Conservation (phyloP, 2,113 vertebrate species). For the Lophotis ruficrista region DNA sequence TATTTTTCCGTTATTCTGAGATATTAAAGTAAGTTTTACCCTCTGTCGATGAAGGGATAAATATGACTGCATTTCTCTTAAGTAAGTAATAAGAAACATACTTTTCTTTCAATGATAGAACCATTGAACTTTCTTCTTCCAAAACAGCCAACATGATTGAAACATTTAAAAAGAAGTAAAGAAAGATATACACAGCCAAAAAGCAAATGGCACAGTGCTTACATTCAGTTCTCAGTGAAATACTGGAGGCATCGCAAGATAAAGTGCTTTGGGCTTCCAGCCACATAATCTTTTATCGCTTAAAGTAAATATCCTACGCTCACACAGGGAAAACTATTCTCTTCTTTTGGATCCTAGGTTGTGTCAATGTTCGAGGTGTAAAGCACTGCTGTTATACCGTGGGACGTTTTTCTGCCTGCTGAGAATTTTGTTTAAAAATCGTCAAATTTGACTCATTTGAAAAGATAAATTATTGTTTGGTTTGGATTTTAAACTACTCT, state of each 20-base stretch:
- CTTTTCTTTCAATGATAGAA: conserved; percentile 33
- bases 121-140: conserved; percentile 21
- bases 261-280: conserved; percentile 67
- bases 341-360: background rate
- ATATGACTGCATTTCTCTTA: background rate
- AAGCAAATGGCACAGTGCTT: conserved; percentile 53
- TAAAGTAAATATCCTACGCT: conserved; percentile 53
- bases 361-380: background rate
- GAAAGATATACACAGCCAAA: conserved; percentile 20
- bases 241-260: conserved; percentile 38
- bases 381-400: background rate
- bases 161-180: conserved; percentile 13
- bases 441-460: background rate
- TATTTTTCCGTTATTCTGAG: background rate
- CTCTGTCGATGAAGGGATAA: background rate
- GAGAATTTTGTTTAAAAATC: conserved; percentile 17
- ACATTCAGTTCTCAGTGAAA: conserved; percentile 39
- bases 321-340: conserved; percentile 6
- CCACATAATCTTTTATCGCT: conserved; percentile 43
- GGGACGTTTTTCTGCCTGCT: background rate
- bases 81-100: conserved; percentile 27
- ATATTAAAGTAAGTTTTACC: conserved; percentile 6
- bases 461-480: conserved; percentile 38
- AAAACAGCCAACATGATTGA: background rate
- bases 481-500: conserved; percentile 12